These are phyloP conservation scores for Nephrocerus scutellatus DNA, from an alignment of 2,888 invertebrate genomes.

Conservation along the genomic window DNA sequence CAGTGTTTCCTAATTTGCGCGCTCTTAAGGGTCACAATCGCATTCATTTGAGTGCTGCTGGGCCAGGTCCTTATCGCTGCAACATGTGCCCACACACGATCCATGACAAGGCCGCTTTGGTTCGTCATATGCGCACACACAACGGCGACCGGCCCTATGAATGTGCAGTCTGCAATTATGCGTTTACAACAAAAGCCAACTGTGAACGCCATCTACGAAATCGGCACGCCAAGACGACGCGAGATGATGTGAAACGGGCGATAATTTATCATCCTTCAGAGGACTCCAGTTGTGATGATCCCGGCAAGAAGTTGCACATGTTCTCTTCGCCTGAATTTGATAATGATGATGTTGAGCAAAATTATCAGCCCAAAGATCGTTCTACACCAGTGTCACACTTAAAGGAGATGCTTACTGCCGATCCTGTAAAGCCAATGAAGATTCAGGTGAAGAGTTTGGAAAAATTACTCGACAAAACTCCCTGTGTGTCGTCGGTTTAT, in stretches of 20 bases:
- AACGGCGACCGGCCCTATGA: slow-evolving; percentile 94
- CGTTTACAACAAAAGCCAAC: slow-evolving; percentile 95
- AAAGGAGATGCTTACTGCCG: slow-evolving; percentile 48
- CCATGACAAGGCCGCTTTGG: slow-evolving; percentile 79
- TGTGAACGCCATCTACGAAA: slow-evolving; percentile 92
- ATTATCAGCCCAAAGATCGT: slow-evolving; percentile 36
- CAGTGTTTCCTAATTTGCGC: slow-evolving; percentile 79
- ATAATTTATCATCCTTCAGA: slow-evolving; percentile 83
- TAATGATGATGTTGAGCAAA: slow-evolving; percentile 40
- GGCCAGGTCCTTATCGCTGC: slow-evolving; percentile 78
- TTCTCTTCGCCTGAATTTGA: slow-evolving; percentile 53
- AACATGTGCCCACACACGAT: slow-evolving; percentile 87
- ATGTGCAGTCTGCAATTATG: slow-evolving; percentile 90
- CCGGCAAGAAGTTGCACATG: slow-evolving; percentile 52
- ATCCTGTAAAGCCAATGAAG: slow-evolving; percentile 49
- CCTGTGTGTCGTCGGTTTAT: slow-evolving; percentile 44
- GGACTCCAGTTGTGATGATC: slow-evolving; percentile 72
- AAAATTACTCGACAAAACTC: slow-evolving; percentile 49
- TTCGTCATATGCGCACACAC: slow-evolving; percentile 87
- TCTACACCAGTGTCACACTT: slow-evolving; percentile 48
- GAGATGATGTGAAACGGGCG: slow-evolving; percentile 81
- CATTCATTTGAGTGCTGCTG: slow-evolving; percentile 71
- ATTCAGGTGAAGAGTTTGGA: slow-evolving; percentile 59
- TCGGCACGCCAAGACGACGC: slow-evolving; percentile 75
- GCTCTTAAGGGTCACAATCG: slow-evolving; percentile 88